Conservation (phyloP, 2,797 vertebrate species). For the Sphenodon punctatus region DNA sequence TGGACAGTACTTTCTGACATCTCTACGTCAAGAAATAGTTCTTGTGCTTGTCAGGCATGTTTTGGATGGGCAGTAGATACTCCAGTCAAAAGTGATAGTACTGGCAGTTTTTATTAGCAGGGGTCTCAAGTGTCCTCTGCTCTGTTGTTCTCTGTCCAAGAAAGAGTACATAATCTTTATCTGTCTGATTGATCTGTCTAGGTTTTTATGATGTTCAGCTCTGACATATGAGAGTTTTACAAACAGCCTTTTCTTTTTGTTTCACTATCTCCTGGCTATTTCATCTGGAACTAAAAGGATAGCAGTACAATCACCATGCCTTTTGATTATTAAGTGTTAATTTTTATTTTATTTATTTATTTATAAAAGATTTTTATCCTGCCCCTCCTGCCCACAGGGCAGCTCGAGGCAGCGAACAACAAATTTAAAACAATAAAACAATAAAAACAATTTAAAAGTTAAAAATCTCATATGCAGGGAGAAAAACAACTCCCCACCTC, state of each 20-base stretch:
- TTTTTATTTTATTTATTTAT: background rate
- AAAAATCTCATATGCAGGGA: no score
- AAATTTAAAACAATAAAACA: no score
- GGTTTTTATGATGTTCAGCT: background rate
- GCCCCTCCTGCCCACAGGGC: no score
- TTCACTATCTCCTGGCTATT: background rate
- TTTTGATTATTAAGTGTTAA: background rate
- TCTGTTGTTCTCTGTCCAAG: background rate
- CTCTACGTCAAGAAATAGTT: no score
- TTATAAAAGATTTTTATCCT: no score
- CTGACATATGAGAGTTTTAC: background rate
- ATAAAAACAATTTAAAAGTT: no score
- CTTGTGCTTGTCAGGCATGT: no score
- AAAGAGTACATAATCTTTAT: slow-evolving; percentile 7
- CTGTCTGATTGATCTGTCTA: background rate
- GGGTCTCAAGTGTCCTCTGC: background rate
- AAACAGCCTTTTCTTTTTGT: background rate
- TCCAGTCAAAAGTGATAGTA: no score
- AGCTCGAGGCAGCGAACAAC: no score
- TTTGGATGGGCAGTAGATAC: background rate
- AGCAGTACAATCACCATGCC: background rate
- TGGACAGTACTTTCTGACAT: background rate
- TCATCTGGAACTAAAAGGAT: no score
- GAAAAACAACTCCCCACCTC: no score
- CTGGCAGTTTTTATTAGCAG: background rate